Conservation (phyloP, 2,888 invertebrate genomes). For the Drosophila putrida region DNA sequence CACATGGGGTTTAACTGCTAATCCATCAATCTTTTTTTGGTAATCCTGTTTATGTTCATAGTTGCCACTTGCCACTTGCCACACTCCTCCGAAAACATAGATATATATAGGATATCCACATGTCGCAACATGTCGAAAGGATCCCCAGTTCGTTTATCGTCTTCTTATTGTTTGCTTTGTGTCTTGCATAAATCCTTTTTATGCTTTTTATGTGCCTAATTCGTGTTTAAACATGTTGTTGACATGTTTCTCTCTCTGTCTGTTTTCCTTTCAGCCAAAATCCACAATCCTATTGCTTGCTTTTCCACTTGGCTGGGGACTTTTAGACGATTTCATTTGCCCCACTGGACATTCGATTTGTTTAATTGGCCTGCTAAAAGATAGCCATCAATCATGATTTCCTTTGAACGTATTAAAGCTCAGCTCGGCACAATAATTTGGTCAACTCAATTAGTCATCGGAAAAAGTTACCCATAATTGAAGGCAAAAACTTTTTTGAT, state of each 20-base stretch:
- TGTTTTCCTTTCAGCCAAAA: constrained; percentile 13
- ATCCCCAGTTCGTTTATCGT: constrained; percentile 38
- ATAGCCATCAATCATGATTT: constrained; percentile 73
- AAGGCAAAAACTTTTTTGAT: constrained; percentile 26
- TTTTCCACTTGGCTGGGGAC: constrained; percentile 18
- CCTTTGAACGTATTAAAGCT: constrained; percentile 11
- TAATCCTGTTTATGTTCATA: constrained; percentile 77
- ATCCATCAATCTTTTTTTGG: constrained; percentile 76
- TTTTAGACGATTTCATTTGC: constrained; percentile 39
- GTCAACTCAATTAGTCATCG: constrained; percentile 56
- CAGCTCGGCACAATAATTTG: constrained; percentile 21
- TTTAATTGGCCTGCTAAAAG: constrained; percentile 76
- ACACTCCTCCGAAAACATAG: not conserved
- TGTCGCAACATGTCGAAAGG: constrained; percentile 26
- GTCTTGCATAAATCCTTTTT: constrained; percentile 77
- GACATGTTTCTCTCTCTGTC: constrained; percentile 54
- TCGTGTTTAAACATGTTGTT: constrained; percentile 80
- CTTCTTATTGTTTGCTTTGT: constrained; percentile 56
- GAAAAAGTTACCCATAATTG: constrained; percentile 34
- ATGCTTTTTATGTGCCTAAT: constrained; percentile 79
- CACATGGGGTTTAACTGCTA: constrained; percentile 45
- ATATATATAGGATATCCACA: not conserved
- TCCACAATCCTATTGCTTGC: constrained; percentile 13
- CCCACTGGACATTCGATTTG: constrained; percentile 66
- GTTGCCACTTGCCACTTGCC: constrained; percentile 39